A percentile compares a stretch with the other conserved stretches of the same genome.
Evolutionary conservation across 2,113 vertebrate species (phyloP).

Genomic region (Menura novaehollandiae): DNA sequence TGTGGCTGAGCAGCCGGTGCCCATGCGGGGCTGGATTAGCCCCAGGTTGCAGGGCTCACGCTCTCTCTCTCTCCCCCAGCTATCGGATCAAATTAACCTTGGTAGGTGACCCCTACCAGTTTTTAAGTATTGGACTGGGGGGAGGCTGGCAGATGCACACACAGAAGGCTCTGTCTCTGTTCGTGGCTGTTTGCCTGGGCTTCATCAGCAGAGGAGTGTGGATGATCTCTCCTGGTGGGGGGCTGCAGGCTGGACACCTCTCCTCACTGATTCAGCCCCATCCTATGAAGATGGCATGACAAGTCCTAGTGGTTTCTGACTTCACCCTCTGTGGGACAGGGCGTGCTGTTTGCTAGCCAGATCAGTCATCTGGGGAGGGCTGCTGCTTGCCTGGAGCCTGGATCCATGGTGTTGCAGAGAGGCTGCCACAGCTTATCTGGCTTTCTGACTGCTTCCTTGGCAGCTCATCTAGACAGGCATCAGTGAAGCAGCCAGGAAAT

Average conservation of each 20-base stretch:
- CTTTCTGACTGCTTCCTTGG: not conserved
- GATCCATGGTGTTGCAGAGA: not conserved
- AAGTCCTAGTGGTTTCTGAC: not conserved
- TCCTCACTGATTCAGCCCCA: not conserved
- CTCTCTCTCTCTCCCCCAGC: not conserved
- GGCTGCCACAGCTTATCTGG: not conserved
- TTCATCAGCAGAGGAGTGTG: not conserved
- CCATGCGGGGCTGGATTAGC: not conserved
- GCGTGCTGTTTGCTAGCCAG: not conserved
- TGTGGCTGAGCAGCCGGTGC: conserved; percentile 26
- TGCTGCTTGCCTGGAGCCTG: not conserved
- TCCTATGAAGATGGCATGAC: not conserved
- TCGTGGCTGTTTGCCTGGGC: not conserved
- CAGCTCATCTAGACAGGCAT: not conserved
- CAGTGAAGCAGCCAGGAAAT: not conserved
- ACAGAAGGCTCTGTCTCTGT: not conserved
- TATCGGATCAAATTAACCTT: conserved; percentile 60
- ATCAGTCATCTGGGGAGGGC: not conserved
- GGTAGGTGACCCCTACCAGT: not conserved
- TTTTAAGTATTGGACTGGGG: not conserved
- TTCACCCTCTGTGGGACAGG: not conserved
- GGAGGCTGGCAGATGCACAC: not conserved
- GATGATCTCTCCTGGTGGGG: not conserved
- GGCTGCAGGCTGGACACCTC: not conserved
- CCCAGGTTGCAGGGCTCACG: not conserved